phyloP scores from a whole-genome alignment of 2,797 vertebrate genomes.

The Craterocephalus amniculus region DNA sequence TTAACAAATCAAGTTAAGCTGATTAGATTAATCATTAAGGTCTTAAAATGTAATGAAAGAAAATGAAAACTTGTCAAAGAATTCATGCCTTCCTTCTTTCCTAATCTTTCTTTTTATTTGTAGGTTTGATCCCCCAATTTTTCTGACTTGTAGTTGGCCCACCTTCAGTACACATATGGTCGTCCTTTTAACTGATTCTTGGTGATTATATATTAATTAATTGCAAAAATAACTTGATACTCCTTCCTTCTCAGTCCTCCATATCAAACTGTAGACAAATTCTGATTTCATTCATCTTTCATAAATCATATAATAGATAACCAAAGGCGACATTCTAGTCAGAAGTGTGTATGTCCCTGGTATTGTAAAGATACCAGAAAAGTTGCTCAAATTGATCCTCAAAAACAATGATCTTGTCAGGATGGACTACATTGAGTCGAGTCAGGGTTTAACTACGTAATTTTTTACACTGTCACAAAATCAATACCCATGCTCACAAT shows the following conservation, averaged over 20 bases:
- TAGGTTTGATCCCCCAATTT: neutral
- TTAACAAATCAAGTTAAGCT: too few species aligned
- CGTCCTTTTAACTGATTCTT: neutral
- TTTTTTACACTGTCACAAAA: conserved; percentile 71
- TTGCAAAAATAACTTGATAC: neutral
- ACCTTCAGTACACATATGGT: neutral
- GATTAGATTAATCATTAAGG: too few species aligned
- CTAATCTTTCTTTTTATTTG: neutral
- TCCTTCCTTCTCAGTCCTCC: neutral
- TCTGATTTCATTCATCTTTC: neutral
- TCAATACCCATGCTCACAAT: conserved; percentile 65
- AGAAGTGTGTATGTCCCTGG: conserved; percentile 16
- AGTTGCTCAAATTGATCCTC: conserved; percentile 37
- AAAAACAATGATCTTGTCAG: conserved; percentile 52
- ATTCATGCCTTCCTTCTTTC: neutral
- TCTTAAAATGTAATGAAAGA: too few species aligned
- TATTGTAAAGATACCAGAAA: conserved; percentile 22
- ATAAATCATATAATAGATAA: conserved; percentile 1
- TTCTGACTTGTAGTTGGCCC: neutral
- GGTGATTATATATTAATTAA: neutral
- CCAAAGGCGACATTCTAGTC: neutral
- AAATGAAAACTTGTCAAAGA: too few species aligned
- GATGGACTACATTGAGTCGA: conserved; percentile 48
- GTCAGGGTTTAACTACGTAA: conserved; percentile 61
- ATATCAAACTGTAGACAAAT: neutral